phyloP scores from a whole-genome alignment of 2,888 invertebrate genomes.

The Polymixis flavicincta region DNA sequence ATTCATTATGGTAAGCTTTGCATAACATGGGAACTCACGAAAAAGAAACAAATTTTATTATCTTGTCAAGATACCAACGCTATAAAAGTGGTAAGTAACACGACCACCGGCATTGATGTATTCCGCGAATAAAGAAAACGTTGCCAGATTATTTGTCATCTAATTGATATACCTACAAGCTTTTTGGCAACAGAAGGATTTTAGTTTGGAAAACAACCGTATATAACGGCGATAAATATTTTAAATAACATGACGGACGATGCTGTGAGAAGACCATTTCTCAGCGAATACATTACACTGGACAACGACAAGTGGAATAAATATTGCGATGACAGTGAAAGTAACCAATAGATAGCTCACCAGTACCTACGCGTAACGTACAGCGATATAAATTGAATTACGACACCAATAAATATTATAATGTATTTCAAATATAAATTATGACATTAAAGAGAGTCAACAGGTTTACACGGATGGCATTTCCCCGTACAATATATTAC shows the following conservation, averaged over 20 bases:
- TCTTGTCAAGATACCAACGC: conserved; percentile 61
- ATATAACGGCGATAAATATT: conserved; percentile 47
- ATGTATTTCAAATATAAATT: conserved; percentile 78
- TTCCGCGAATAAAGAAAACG: conserved; percentile 67
- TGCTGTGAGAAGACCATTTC: conserved; percentile 40
- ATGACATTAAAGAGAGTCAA: conserved; percentile 80
- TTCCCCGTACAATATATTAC: conserved; percentile 80
- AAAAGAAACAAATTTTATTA: conserved; percentile 67
- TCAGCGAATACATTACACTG: conserved; percentile 41
- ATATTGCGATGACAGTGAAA: conserved; percentile 69
- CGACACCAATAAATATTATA: conserved; percentile 70
- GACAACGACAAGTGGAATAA: conserved; percentile 56
- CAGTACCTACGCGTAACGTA: conserved; percentile 50
- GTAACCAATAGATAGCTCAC: conserved; percentile 57
- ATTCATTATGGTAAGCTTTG: conserved; percentile 50
- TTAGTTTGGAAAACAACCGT: conserved; percentile 49
- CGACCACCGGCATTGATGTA: conserved; percentile 69
- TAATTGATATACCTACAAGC: conserved; percentile 61
- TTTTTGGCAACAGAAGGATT: conserved; percentile 60
- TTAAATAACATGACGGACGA: conserved; percentile 44
- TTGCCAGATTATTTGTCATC: conserved; percentile 68
- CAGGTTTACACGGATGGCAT: conserved; percentile 79
- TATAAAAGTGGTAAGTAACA: conserved; percentile 66
- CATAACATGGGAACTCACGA: conserved; percentile 66
- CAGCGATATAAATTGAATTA: conserved; percentile 74